Percentiles rank a stretch among this genome's conserved stretches.
Conservation (phyloP, 2,113 vertebrate genomes). For the Platysteira castanea region DNA sequence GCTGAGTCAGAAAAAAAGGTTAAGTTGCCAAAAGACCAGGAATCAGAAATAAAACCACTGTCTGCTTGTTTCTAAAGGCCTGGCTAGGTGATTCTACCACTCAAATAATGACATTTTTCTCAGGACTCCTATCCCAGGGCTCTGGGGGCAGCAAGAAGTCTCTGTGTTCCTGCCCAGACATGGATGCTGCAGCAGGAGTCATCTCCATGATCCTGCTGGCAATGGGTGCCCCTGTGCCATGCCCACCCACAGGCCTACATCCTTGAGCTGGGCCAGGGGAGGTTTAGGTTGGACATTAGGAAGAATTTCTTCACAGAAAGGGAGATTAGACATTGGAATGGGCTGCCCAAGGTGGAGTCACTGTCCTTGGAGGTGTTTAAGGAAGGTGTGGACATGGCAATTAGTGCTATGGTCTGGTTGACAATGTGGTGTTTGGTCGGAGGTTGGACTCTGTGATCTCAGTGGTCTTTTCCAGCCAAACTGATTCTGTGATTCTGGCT, state of each 20-base stretch:
- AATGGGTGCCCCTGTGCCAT: too few species aligned
- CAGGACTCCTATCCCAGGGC: not conserved
- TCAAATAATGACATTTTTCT: not conserved
- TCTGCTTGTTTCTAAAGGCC: not conserved
- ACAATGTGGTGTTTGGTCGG: too few species aligned
- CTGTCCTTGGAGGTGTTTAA: not conserved
- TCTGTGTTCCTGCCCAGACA: not conserved
- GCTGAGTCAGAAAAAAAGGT: not conserved
- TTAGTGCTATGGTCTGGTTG: not conserved
- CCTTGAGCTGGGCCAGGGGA: not conserved
- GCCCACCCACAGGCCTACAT: not conserved
- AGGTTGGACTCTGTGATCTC: not conserved
- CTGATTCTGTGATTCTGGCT: not conserved
- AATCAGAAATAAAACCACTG: not conserved
- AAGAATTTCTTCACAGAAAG: not conserved
- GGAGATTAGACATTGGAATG: too few species aligned
- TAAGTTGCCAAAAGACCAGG: not conserved
- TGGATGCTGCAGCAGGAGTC: fast-evolving
- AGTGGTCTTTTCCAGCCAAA: fast-evolving
- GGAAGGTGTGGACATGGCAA: not conserved
- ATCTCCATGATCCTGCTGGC: not conserved
- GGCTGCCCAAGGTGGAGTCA: not conserved
- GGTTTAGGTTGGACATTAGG: not conserved
- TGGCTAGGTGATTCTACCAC: not conserved
- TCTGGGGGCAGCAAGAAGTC: not conserved